These are phyloP conservation scores for Umimayanthus kanabou DNA, from an alignment of 92 coral and sea anemone genomes.

Conservation along the genomic window DNA sequence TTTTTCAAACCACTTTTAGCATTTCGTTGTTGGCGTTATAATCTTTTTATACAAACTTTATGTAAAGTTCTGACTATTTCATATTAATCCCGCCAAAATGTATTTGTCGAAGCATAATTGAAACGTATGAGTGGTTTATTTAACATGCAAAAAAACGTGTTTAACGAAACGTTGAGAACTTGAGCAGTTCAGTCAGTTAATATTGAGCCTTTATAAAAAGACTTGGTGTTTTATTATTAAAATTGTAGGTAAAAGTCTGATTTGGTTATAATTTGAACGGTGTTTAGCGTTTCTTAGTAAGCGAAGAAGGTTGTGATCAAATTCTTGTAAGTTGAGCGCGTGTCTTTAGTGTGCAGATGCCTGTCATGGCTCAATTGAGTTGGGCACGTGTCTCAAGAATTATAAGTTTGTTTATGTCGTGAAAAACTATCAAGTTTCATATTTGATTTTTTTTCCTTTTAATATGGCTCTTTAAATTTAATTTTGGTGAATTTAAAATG, in stretches of 20 bases:
- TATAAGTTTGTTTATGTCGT: neutral
- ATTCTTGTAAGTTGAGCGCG: neutral
- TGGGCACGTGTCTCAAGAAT: constrained; percentile 16
- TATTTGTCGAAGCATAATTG: constrained; percentile 20
- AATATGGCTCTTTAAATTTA: neutral
- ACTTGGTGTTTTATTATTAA: neutral
- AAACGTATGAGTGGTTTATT: constrained; percentile 31
- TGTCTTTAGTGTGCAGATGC: constrained; percentile 1
- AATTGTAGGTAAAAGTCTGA: neutral
- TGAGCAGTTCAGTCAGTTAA: neutral
- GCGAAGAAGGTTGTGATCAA: too few relatives aligned
- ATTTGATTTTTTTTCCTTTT: neutral
- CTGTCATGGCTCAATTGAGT: constrained; percentile 32
- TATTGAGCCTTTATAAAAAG: neutral
- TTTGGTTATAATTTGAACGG: too few relatives aligned
- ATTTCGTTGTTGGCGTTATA: neutral
- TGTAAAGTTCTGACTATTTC: neutral
- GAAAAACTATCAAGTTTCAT: neutral
- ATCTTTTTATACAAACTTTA: neutral
- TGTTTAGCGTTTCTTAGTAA: neutral
- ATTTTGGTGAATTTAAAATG: neutral
- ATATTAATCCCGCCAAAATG: constrained; percentile 26
- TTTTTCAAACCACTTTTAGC: neutral
- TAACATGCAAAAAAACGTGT: constrained; percentile 29
- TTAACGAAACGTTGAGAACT: constrained; percentile 6